A percentile compares a stretch with the other conserved stretches of the same genome.
phyloP scores from a whole-genome alignment of 2,797 vertebrate species.

The Propithecus perrieri region DNA sequence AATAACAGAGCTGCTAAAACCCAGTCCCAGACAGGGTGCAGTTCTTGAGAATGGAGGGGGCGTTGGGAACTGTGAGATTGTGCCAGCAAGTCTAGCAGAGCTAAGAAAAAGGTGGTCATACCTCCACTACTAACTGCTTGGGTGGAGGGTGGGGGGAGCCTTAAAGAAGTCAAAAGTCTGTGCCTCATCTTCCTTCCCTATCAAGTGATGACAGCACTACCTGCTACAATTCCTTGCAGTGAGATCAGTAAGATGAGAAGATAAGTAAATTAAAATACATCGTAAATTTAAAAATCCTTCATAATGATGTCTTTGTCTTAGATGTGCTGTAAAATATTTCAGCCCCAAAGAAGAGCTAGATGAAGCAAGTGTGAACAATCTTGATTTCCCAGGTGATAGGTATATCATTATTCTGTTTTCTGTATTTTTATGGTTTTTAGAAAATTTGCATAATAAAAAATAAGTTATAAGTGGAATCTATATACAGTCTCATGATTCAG shows the following conservation, averaged over 20 bases:
- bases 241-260: not conserved
- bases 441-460: conserved; percentile 16
- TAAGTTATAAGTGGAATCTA: not conserved
- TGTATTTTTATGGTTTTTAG: not conserved
- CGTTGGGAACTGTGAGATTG: not conserved
- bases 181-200: not conserved
- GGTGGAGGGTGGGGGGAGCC: too few species aligned
- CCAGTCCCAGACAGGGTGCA: not conserved
- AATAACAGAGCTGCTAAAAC: not conserved
- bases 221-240: not conserved
- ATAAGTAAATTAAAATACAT: conserved; percentile 8
- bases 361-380: not conserved
- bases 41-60: not conserved
- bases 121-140: not conserved
- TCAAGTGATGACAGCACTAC: not conserved
- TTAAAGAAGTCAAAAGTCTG: not conserved
- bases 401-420: not conserved
- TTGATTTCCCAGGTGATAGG: not conserved
- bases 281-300: not conserved
- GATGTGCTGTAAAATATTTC: conserved; percentile 20
- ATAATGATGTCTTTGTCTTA: not conserved
- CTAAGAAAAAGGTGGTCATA: not conserved
- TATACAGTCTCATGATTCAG: not conserved
- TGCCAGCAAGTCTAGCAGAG: not conserved
- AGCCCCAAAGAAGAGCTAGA: conserved; percentile 20